These are phyloP conservation scores for Plotosus lineatus DNA, from an alignment of 2,113 vertebrate genomes.

Conservation along the genomic window DNA sequence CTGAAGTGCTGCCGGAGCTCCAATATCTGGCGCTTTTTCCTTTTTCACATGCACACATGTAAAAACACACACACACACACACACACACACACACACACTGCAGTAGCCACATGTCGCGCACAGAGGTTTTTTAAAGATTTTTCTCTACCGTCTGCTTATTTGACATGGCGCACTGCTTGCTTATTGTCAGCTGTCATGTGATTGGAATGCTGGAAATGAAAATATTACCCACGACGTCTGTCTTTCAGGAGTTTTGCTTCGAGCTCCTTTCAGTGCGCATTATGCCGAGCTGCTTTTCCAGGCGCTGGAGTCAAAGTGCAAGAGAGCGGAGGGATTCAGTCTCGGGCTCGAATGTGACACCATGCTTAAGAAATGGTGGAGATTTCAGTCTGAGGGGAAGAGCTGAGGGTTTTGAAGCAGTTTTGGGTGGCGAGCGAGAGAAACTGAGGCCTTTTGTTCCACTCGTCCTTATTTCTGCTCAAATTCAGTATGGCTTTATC, in stretches of 20 bases:
- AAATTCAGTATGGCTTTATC: conserved; percentile 49
- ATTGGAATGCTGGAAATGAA: conserved; percentile 50
- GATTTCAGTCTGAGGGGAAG: conserved; percentile 58
- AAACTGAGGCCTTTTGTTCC: conserved; percentile 62
- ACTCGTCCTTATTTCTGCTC: conserved; percentile 52
- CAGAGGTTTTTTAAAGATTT: conserved; percentile 24
- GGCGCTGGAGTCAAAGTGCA: conserved; percentile 22
- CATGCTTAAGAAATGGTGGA: conserved; percentile 60
- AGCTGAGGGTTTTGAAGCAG: conserved; percentile 54
- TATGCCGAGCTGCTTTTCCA: conserved; percentile 38
- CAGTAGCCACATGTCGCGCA: conserved; percentile 9
- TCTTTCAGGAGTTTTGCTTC: conserved; percentile 14
- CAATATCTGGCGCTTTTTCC: too few species aligned
- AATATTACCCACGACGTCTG: conserved; percentile 37
- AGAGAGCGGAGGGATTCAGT: conserved; percentile 53
- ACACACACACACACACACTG: conserved; percentile 21
- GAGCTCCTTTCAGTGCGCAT: conserved; percentile 37
- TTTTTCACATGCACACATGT: neutral
- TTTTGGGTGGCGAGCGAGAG: conserved; percentile 38
- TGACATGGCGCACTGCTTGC: conserved; percentile 29
- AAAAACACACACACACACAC: conserved; percentile 36
- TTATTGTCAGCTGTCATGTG: conserved; percentile 41
- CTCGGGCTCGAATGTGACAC: conserved; percentile 47
- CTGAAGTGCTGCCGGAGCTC: too few species aligned
- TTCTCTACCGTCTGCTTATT: conserved; percentile 36